Base-by-base conservation (phyloP, 2,797 vertebrate species). In the Prunella strophiata region DNA sequence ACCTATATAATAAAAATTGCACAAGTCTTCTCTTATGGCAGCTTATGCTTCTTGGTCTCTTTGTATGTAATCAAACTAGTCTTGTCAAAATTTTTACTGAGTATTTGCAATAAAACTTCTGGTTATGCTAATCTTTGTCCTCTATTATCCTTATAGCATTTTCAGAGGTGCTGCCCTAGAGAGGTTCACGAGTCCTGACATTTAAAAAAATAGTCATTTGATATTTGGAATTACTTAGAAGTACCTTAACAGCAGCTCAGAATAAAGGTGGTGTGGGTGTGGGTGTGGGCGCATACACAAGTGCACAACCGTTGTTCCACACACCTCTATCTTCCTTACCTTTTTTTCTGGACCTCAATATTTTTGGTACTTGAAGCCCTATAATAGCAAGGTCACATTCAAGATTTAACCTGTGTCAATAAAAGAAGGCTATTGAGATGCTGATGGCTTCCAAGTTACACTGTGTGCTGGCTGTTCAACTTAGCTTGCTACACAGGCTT, bases 211-310 rank as follows among this genome's bases (percentile, higher is more conserved):
- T 52, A 79, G 68, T 14, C 40, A 76, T 84, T 65, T 96, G 87
- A 85, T 92, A 93, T 94, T 95, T 96, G 47, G 32, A 94, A 84
- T 91, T 66, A 89, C 72, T 87, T 76, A 84, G 72, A 92, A 85
- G 81, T 59, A 89, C 12, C 45, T 40, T 78, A 94, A 81, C 40
- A 77, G 73, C 36, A 89, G 63, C 72, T 71, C 80, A 91, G 47
- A 88, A 89, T 45, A 88, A 82, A 94, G 73, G 40, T 12, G 52
- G 34, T 57, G 14, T 32, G 63, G 9, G 9, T 78, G 16, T 54
- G 63, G 51, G 65, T 5, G n/a, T n/a, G n/a, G n/a, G n/a, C n/a
- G 21, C 25, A 38, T 59, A 71, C 16, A 17, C 5, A n/a, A 76
- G 43, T 11, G 16, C 32, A 71, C 10, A 43, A 50, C 42, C 61